Base-by-base conservation (phyloP, 92 coral and sea anemone species). In the Palythoa caribaeorum region DNA sequence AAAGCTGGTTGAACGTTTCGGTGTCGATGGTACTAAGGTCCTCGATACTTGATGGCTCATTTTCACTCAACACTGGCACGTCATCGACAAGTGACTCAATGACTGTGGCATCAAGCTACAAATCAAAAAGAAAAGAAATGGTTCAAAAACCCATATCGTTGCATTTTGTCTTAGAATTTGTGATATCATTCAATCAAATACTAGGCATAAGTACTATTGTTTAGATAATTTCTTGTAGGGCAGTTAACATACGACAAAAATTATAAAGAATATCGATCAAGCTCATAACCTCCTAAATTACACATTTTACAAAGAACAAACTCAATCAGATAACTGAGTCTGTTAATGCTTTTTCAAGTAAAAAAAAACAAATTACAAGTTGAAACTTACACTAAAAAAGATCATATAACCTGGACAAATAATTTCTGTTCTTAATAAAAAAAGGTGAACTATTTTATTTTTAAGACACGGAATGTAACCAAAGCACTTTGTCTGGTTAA, bases 41-140 rank as follows among this genome's bases (percentile, higher is more conserved):
- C 70, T 62, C 70, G 36, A 17, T 62, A 1, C 17, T 62, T 62
- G 70, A 62, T 62, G 70, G 35, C 28, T n/a, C 70, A 62, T n/a
- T 62, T 62, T 62, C 70, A 62, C 35, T 62, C 9, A 62, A n/a
- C 70, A 62, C 35, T 62, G 70, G 70, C 6, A 62, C 70, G 35
- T 62, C 70, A 62, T n/a, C 70, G 70, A n/a, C 70, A 62, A 17
- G 7, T 62, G 70, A 8, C 28, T 62, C 28, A 62, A 62, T 62
- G 70, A 62, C 70, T 62, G 70, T 62, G 70, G 70, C 36, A 62
- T 62, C 70, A 62, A 62, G 70, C 70, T 62, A 62, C 70, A n/a
- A 62, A 62, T n/a, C 6, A 62, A n/a, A 62, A n/a, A n/a, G 35
- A 62, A 62, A 62, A 28, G 28, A 62, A 62, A 62, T n/a, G 68